These are phyloP conservation scores for Austrolebias charrua DNA, from an alignment of 2,797 vertebrate genomes.

Conservation along the genomic window DNA sequence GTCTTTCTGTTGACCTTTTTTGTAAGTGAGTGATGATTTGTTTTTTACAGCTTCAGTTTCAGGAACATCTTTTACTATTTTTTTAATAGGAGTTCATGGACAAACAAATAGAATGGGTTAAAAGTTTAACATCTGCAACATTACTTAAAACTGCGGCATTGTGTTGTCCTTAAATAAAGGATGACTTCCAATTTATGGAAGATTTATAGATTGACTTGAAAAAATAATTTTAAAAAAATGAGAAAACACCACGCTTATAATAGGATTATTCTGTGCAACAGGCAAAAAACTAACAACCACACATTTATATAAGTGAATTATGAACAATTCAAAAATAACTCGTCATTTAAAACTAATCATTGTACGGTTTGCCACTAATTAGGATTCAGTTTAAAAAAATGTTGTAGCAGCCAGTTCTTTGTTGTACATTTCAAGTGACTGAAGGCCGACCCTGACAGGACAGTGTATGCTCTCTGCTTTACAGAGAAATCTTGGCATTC, in stretches of 20 bases:
- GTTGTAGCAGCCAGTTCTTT: conserved; percentile 5
- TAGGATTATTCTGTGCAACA: neutral
- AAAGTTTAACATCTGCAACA: neutral
- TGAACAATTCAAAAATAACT: too few species aligned
- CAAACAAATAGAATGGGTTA: neutral
- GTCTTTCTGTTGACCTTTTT: too few species aligned
- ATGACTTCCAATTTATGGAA: neutral
- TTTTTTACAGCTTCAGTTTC: too few species aligned
- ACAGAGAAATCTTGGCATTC: conserved; percentile 49
- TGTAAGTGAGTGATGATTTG: too few species aligned
- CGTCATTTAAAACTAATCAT: neutral
- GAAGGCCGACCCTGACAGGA: conserved; percentile 51
- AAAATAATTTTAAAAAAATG: neutral
- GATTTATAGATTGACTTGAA: neutral
- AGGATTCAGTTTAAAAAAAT: neutral
- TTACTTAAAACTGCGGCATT: neutral
- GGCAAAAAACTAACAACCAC: too few species aligned
- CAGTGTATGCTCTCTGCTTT: conserved; percentile 32
- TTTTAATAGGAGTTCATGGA: neutral
- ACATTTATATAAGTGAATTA: too few species aligned
- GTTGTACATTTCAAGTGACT: conserved; percentile 26
- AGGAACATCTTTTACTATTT: neutral
- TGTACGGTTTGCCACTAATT: neutral
- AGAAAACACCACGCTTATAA: neutral
- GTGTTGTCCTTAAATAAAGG: neutral